These are phyloP conservation scores for Sinelater perroti DNA, from an alignment of 2,888 invertebrate species.

Conservation along the genomic window DNA sequence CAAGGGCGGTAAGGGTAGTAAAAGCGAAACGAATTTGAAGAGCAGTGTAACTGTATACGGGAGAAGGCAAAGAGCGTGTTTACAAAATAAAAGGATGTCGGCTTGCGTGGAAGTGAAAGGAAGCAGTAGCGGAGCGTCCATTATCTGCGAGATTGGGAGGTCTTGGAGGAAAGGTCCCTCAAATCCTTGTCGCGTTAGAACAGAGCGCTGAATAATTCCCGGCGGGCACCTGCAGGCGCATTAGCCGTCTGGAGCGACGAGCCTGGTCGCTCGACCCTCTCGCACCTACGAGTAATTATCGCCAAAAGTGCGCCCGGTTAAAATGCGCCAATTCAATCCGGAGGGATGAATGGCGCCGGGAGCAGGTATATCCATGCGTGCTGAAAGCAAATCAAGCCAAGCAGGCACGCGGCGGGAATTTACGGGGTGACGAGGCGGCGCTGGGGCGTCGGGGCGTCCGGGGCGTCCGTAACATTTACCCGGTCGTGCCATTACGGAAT, in stretches of 20 bases:
- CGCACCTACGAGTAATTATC: neutral
- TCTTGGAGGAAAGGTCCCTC: neutral
- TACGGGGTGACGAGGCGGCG: slow-evolving; percentile 39
- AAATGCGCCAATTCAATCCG: slow-evolving; percentile 22
- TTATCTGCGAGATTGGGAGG: neutral
- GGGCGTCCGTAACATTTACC: slow-evolving; percentile 40
- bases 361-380: slow-evolving; percentile 42
- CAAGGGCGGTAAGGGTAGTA: too few relatives aligned
- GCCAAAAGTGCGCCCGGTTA: neutral
- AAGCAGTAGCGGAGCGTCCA: too few relatives aligned
- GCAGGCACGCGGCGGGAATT: slow-evolving; percentile 42
- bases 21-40: too few relatives aligned
- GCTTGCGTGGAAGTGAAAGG: too few relatives aligned
- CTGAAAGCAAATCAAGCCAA: slow-evolving; percentile 47
- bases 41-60: too few relatives aligned
- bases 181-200: too few relatives aligned
- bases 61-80: too few relatives aligned
- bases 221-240: neutral
- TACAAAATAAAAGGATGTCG: too few relatives aligned
- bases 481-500: slow-evolving; percentile 49
- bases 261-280: neutral
- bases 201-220: neutral
- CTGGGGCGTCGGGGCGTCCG: too few relatives aligned
- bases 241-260: neutral
- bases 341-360: slow-evolving; percentile 30